Evolutionary conservation across 2,113 vertebrate genomes (phyloP), one percentile per base, ranked within the genome.

Genomic region (Chloropsis cyanopogon): DNA sequence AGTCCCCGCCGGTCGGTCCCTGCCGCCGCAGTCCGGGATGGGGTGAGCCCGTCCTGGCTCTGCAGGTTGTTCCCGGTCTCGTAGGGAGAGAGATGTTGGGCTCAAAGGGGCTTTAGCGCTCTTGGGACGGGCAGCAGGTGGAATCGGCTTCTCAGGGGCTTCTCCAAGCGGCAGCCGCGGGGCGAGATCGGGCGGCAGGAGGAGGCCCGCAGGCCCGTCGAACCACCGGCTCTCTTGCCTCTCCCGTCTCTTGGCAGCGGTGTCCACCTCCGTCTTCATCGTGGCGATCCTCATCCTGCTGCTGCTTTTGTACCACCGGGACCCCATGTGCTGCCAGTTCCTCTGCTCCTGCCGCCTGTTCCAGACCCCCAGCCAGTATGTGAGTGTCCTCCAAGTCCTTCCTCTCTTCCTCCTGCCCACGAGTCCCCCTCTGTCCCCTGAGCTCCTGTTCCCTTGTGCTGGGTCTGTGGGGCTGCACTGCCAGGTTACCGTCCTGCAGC

Each of bases 251-350:
- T 79, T 2, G 60, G 33, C 60, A 95, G 93, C 95, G 92, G 98
- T 98, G 82, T 98, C 98, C 39, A 98, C 98, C 42, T 92, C 98
- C 5, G 94, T 98, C 86, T 98, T 98, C 95, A 97, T 98, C 60
- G 94, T 98, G 90, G 95, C 98, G 6, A 93, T 98, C 60, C 94
- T 98, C 85, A 94, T 98, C 92, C 90, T 98, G 92, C 95, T 99
- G 90, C 98, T 98, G 87, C 95, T 98, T 49, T 97, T 98, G 47
- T 98, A 98, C 90, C 98, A 98, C 73, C 97, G 97, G 56, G 97
- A 98, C 85, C 97, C 97, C 46, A 97, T 97, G 75, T 98, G 98
- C 97, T 98, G 98, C 97, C 98, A 98, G 79, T 96, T 97, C 35
- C 93, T 97, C 80, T 97, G 98, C 95, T 98, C 98, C 93, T 98